These are phyloP conservation scores for Erpornis zantholeuca DNA, from an alignment of 2,113 vertebrate genomes.

Conservation along the genomic window DNA sequence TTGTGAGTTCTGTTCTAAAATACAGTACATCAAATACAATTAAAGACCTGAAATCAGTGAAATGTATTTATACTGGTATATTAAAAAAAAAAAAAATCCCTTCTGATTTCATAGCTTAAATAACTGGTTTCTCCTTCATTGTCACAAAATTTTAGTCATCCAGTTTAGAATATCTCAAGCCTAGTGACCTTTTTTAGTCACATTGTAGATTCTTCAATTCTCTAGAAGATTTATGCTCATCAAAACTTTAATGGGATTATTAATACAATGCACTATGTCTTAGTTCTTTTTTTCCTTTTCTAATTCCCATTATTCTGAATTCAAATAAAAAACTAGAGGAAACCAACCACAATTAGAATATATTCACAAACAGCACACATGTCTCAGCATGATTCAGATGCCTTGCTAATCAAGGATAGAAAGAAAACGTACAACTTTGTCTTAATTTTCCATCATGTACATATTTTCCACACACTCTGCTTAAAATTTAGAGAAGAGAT, in stretches of 20 bases:
- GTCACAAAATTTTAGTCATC: not conserved
- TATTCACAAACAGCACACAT: not conserved
- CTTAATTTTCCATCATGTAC: not conserved
- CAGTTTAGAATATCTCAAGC: not conserved
- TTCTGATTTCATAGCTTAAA: not conserved
- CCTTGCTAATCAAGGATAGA: not conserved
- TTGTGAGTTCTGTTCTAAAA: not conserved
- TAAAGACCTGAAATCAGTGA: not conserved
- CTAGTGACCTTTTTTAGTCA: not conserved
- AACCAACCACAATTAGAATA: not conserved
- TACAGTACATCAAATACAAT: not conserved
- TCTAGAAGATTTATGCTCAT: constrained; percentile 12
- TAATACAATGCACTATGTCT: not conserved
- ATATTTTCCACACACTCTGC: not conserved
- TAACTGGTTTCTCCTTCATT: not conserved
- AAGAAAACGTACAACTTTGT: not conserved
- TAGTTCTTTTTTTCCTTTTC: not conserved
- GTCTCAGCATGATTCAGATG: not conserved
- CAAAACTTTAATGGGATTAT: constrained; percentile 25
- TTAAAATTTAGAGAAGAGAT: not conserved
- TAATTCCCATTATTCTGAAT: constrained; percentile 32
- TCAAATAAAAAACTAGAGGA: constrained; percentile 12
- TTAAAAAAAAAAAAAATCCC: not conserved
- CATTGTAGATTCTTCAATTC: not conserved
- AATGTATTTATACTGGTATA: not conserved